phyloP scores from a whole-genome alignment of 2,888 invertebrate species.

The Himalopsyche kuldschensis region DNA sequence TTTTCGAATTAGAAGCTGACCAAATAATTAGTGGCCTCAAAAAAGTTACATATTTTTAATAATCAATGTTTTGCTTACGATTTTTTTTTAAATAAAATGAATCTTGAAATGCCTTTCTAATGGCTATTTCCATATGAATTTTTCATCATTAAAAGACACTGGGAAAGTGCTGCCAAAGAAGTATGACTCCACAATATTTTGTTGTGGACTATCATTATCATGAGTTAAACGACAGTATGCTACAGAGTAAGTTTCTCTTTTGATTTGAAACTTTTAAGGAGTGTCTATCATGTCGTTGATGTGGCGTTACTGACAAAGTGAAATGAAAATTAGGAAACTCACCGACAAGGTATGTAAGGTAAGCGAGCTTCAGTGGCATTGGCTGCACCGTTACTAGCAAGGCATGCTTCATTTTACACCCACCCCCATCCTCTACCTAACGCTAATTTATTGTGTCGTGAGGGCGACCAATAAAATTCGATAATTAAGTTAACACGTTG shows the following conservation, averaged over 20 bases:
- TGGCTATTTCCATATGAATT: too few species aligned
- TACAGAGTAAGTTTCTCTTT: neutral
- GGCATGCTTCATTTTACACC: neutral
- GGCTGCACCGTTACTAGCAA: neutral
- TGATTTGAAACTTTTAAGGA: neutral
- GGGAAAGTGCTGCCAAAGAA: too few species aligned
- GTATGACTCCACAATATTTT: too few species aligned
- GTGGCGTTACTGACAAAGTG: neutral
- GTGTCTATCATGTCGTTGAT: neutral
- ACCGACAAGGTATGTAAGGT: neutral
- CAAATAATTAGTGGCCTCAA: too few species aligned
- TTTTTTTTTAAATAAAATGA: too few species aligned
- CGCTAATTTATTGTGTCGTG: neutral
- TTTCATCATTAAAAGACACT: too few species aligned
- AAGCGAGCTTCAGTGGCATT: neutral
- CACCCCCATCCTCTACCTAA: neutral
- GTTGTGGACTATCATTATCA: too few species aligned
- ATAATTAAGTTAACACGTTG: neutral
- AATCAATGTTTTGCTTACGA: too few species aligned
- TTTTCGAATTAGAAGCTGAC: too few species aligned
- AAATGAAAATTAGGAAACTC: neutral
- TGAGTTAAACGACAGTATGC: too few species aligned
- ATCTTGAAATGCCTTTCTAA: too few species aligned
- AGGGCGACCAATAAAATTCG: neutral
- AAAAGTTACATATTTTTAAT: too few species aligned